Conservation (phyloP, 1,140 invertebrate species). For the Leptinotarsa undecemlineata region DNA sequence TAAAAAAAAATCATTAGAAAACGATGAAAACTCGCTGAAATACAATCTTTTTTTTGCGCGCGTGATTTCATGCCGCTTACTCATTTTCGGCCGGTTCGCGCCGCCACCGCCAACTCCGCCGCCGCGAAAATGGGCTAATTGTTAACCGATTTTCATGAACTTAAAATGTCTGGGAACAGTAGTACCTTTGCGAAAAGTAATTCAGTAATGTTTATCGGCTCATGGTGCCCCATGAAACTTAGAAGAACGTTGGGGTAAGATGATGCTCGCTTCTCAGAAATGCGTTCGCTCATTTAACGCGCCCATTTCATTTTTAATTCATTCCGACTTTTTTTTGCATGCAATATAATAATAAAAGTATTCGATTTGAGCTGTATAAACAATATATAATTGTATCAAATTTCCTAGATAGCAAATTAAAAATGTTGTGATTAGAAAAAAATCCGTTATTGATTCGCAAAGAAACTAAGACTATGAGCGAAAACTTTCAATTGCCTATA, state of each 20-base stretch:
- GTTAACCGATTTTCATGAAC: slow-evolving; percentile 4
- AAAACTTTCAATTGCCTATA: not conserved
- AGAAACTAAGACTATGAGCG: too few species aligned
- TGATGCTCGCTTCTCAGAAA: slow-evolving; percentile 11
- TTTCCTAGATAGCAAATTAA: not conserved
- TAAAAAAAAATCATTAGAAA: not conserved
- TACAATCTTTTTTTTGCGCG: too few species aligned
- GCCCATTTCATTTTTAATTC: too few species aligned
- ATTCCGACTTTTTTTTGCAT: too few species aligned
- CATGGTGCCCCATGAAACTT: too few species aligned
- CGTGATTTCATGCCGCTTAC: not conserved
- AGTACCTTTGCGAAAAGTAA: slow-evolving; percentile 7
- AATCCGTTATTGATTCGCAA: not conserved
- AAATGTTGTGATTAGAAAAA: slow-evolving; percentile 10
- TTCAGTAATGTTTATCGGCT: too few species aligned
- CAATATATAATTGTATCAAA: slow-evolving; percentile 6
- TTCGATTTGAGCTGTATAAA: slow-evolving; percentile 8
- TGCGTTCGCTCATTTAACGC: slow-evolving; percentile 3
- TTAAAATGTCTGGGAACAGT: slow-evolving; percentile 7
- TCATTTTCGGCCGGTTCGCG: slow-evolving; percentile 9
- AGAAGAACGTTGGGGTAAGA: not conserved
- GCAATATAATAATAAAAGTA: slow-evolving; percentile 1
- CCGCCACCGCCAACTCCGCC: not conserved
- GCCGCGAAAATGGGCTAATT: slow-evolving; percentile 9
- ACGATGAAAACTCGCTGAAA: slow-evolving; percentile 2